Evolutionary conservation across 2,113 vertebrate genomes (phyloP), one percentile per base, ranked within the genome.

Genomic region (Rhinoptilus africanus): DNA sequence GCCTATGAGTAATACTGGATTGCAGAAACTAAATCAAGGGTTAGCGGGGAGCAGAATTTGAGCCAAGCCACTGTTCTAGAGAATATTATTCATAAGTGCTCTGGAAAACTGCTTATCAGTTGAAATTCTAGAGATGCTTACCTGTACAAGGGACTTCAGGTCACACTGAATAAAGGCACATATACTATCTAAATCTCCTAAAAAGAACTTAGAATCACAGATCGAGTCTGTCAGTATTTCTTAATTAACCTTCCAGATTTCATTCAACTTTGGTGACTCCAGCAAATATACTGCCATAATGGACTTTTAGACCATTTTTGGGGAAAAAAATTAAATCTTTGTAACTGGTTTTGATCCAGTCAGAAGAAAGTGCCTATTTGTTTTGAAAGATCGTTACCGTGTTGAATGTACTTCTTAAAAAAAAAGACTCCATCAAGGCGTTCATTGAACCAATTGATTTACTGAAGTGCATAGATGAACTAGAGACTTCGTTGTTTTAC

Each of bases 401-500:
- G 72, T 50, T 50, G 27, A 60, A 47, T 30, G 28, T 26, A 50
- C 8, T 11, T 63, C 30, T 41, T 68, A 15, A 2, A 78, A 54
- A 54, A 26, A 60, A 69, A 30, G 9, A 37, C 22, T 47, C 19
- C 9, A 16, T 21, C 23, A 32, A 67, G 28, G 34, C 34, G 5
- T 10, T 78, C 4, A 39, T 68, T 12, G 18, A 82, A 51, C 62
- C 20, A 43, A 39, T 7, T 43, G 15, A 41, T 92, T 72, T 43
- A 50, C 21, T 57, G 22, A 59, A 43, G 53, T 7, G 3, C 23
- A 12, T 12, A 43, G 30, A 12, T 48, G 66, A 56, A 62, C 34
- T 12, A 1, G 16, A 24, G 37, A 18, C 28, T 75, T 71, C 0
- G 2, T 43, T 72, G 27, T 12, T 83, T 41, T 79, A 0, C 26